These are phyloP conservation scores for Eurosta solidaginis DNA, from an alignment of 1,140 invertebrate species.

Conservation along the genomic window DNA sequence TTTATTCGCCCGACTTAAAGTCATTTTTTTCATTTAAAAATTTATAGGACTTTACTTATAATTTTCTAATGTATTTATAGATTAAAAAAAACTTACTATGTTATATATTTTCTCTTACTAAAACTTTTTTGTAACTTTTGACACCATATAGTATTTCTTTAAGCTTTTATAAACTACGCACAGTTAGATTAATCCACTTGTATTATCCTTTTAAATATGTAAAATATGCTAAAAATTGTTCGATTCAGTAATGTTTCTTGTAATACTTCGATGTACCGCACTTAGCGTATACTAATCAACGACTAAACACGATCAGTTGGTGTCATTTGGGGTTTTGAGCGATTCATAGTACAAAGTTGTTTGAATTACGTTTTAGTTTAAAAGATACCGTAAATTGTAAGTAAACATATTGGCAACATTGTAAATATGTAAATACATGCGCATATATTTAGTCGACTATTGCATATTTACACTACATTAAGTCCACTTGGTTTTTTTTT, in stretches of 20 bases:
- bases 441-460: not conserved
- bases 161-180: no score
- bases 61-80: no score
- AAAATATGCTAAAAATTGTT: not conserved
- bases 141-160: no score
- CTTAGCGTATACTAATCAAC: not conserved
- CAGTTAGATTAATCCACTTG: no score
- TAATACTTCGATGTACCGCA: not conserved
- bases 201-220: no score
- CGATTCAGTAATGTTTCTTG: not conserved
- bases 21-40: no score
- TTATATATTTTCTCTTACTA: no score
- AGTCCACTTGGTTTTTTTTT: conserved; percentile 1
- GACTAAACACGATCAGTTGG: not conserved
- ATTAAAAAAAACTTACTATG: no score
- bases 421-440: no score
- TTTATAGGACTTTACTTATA: no score
- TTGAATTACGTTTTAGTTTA: not conserved
- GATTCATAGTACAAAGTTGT: not conserved
- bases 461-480: not conserved
- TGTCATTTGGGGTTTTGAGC: not conserved
- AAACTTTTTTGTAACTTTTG: no score
- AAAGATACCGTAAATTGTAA: conserved; percentile 4
- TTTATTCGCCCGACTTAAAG: no score
- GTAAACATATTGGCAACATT: not conserved